phyloP scores from a whole-genome alignment of 2,888 invertebrate species.

The Polyommatus iphigenia region DNA sequence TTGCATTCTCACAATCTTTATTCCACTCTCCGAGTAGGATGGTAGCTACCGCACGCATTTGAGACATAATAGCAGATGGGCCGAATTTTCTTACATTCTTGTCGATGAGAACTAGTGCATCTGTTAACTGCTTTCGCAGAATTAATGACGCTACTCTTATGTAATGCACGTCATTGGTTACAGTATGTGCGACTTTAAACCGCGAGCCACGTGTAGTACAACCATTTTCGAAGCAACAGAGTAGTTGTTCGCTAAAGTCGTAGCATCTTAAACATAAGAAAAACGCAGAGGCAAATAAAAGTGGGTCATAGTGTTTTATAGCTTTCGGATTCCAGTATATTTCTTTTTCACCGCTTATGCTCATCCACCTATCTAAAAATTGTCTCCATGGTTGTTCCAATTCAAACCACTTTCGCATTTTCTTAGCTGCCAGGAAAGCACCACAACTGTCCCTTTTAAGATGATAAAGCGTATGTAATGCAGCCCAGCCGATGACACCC shows the following conservation, averaged over 20 bases:
- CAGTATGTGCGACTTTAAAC: constrained; percentile 39
- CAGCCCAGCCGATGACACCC: constrained; percentile 70
- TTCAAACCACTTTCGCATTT: constrained; percentile 66
- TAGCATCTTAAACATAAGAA: constrained; percentile 69
- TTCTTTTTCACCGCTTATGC: constrained; percentile 68
- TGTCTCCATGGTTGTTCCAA: constrained; percentile 60
- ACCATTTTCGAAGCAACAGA: constrained; percentile 57
- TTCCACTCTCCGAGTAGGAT: constrained; percentile 58
- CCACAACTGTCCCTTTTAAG: constrained; percentile 50
- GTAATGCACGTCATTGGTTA: constrained; percentile 56
- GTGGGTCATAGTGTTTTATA: constrained; percentile 54
- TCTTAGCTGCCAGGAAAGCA: constrained; percentile 63
- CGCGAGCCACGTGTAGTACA: constrained; percentile 57
- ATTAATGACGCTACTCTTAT: constrained; percentile 59
- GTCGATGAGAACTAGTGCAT: constrained; percentile 53
- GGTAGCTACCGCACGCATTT: constrained; percentile 62
- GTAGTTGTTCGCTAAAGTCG: constrained; percentile 56
- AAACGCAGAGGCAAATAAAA: constrained; percentile 67
- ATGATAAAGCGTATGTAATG: constrained; percentile 64
- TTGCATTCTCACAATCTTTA: constrained; percentile 55
- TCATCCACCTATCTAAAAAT: constrained; percentile 58
- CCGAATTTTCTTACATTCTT: constrained; percentile 57
- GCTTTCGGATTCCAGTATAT: constrained; percentile 60
- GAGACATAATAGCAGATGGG: constrained; percentile 59
- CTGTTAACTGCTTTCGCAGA: constrained; percentile 50